Conservation (phyloP, 2,888 invertebrate species). For the Miltochrista miniata region DNA sequence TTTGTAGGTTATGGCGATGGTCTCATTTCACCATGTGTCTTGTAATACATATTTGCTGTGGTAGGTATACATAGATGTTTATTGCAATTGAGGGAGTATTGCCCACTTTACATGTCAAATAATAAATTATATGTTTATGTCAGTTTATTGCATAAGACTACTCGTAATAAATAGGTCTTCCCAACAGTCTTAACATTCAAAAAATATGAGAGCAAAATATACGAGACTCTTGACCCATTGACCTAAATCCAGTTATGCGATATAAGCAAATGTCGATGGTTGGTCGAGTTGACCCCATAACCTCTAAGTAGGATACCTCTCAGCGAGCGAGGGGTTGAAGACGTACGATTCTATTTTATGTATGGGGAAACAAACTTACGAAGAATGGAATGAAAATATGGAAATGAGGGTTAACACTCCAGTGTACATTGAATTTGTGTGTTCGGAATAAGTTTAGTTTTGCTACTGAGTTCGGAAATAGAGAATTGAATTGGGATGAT, state of each 20-base stretch:
- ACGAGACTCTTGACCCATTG: conserved; percentile 28
- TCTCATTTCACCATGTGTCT: no score
- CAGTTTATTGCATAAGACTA: no score
- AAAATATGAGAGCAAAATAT: background rate
- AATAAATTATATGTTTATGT: no score
- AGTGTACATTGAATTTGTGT: background rate
- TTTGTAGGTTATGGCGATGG: no score
- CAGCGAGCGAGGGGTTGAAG: background rate
- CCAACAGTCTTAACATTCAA: background rate
- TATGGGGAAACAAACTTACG: background rate
- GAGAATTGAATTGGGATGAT: no score
- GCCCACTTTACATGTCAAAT: no score
- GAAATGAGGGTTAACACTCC: background rate
- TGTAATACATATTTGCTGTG: no score
- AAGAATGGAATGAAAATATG: background rate
- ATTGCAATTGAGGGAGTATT: no score
- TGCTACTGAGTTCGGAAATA: no score
- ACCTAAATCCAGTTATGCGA: conserved; percentile 36
- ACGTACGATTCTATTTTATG: background rate
- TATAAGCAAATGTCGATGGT: conserved; percentile 37
- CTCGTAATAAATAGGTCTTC: background rate
- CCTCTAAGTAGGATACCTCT: conserved; percentile 11
- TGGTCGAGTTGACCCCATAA: conserved; percentile 30
- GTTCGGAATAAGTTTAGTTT: no score
- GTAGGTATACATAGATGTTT: no score